Conservation (phyloP, 2,797 vertebrate species). For the Chlorospingus semifuscus region DNA sequence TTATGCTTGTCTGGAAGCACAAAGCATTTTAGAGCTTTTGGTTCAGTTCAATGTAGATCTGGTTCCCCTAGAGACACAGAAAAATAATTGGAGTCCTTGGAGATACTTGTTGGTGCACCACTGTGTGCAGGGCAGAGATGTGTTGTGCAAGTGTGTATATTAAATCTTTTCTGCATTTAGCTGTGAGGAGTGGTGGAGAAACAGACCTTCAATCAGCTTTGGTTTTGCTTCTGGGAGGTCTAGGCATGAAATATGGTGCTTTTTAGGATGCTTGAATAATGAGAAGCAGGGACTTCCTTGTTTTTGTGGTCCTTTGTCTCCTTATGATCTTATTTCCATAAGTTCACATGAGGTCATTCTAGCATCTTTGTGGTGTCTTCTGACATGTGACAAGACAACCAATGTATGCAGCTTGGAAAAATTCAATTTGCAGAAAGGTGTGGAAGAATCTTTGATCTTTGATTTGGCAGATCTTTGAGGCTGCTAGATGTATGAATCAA, state of each 20-base stretch:
- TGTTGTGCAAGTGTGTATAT: not conserved
- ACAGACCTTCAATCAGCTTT: not conserved
- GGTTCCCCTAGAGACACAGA: not conserved
- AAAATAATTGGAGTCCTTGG: not conserved
- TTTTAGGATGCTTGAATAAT: not conserved
- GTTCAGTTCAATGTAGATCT: not conserved
- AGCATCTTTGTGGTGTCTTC: not conserved
- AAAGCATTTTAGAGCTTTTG: not conserved
- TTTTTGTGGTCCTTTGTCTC: not conserved
- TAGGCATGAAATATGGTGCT: not conserved
- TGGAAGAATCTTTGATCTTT: conserved; percentile 2
- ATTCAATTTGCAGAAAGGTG: not conserved
- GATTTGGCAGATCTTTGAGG: not conserved
- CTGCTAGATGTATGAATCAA: conserved; percentile 6
- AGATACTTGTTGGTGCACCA: not conserved
- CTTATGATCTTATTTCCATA: not conserved
- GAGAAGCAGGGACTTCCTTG: not conserved
- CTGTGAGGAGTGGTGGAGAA: not conserved
- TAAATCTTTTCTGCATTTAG: not conserved
- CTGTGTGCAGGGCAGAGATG: not conserved
- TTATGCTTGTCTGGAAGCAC: not conserved
- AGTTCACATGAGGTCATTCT: not conserved
- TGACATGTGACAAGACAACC: not conserved
- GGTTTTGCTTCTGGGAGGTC: not conserved
- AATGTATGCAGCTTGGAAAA: not conserved